Evolutionary conservation across 2,113 vertebrate genomes (phyloP), one percentile per base, ranked within the genome.

Genomic region (Anas platyrhynchos): DNA sequence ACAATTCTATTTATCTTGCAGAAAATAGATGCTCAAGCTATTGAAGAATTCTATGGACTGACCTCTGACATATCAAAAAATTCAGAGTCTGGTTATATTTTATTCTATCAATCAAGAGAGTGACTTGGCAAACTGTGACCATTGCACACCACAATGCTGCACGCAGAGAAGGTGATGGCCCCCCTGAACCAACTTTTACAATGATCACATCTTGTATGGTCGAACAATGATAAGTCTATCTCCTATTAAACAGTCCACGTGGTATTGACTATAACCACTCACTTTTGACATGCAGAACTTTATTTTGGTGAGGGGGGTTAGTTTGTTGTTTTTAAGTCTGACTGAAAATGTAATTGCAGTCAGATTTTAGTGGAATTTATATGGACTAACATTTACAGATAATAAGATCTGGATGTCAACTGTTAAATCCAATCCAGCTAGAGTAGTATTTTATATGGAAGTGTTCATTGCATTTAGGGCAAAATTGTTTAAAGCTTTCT

Each of bases 31-130:
- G 99, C 99, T 94, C 99, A 99, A 98, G 99, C 99, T 91, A 99
- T 99, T 87, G 99, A 99, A 97, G 99, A 99, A 98, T 99, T 99
- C 97, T 99, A 99, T 55, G 99, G 99, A 82, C 98, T 99, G 97
- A 99, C 99, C 7, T 99, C 99, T 86, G 99, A 99, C 97, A 99
- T 99, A 98, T 99, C 99, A 81, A 99, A 99, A 98, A 99, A 99
- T 98, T 99, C 99, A 4, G 99, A 99, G 97, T 99, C 99, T 68
- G 99, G 99, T 95, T 99, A 99, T 97, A 99, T 99, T 98, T 99
- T 99, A 98, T 99, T 99, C 98, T 99, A 99, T 97, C 99, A 99
- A 97, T 99, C 99, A 93, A 98, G 99, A 98, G 99, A 99, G 97
- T 99, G 98, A 98, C 83, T 77, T 91, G 82, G 85, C 82, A 95